These are phyloP conservation scores for Orthosia incerta DNA, from an alignment of 2,888 invertebrate genomes.

Conservation along the genomic window DNA sequence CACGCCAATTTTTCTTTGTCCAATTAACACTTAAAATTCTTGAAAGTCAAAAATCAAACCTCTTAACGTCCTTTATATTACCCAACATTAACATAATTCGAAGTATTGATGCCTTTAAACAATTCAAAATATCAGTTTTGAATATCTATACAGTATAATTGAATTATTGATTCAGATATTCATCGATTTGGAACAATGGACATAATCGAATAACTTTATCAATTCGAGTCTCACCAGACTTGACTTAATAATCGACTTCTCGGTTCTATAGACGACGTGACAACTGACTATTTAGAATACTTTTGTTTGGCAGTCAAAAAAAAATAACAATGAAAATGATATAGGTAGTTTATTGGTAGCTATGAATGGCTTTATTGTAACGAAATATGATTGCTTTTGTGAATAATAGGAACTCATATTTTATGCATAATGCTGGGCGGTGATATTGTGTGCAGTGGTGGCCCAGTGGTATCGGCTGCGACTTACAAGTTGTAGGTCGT, in stretches of 20 bases:
- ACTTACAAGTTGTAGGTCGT: too few relatives aligned
- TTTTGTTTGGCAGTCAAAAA: constrained; percentile 42
- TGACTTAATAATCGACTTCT: constrained; percentile 66
- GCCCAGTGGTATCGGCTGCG: too few relatives aligned
- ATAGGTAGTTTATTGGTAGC: constrained; percentile 29
- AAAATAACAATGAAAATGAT: constrained; percentile 48
- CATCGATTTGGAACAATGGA: constrained; percentile 68
- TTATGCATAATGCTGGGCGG: constrained; percentile 36
- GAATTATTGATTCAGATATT: constrained; percentile 69
- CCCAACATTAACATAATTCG: constrained; percentile 29
- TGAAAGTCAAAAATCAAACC: constrained; percentile 29
- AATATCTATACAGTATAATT: constrained; percentile 65
- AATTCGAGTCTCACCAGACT: constrained; percentile 59
- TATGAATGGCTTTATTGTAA: constrained; percentile 45
- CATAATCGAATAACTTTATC: constrained; percentile 69
- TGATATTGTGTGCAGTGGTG: constrained; percentile 3
- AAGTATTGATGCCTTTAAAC: constrained; percentile 50
- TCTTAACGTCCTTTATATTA: neutral
- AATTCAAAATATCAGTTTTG: constrained; percentile 63
- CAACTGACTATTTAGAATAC: constrained; percentile 57
- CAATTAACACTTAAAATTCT: constrained; percentile 25
- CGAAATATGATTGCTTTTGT: constrained; percentile 37
- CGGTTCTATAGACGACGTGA: constrained; percentile 58
- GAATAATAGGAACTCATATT: constrained; percentile 46
- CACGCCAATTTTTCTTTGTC: neutral